Evolutionary conservation across 1,140 invertebrate species (phyloP), one percentile per base, ranked within the genome.

Genomic region (Pogonognathellus flavescens): DNA sequence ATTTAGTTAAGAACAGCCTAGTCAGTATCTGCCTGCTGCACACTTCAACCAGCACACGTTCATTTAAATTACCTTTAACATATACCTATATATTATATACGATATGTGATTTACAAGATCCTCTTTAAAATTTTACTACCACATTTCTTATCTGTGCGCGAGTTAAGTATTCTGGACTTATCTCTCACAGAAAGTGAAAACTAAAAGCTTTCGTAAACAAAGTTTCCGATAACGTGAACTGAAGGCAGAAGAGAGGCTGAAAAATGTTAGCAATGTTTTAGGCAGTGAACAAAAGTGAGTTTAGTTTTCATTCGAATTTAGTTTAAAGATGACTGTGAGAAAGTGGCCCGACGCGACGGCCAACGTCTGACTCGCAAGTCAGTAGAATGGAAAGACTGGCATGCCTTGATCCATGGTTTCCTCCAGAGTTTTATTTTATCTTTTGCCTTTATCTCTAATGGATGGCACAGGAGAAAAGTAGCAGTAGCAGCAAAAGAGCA

Each of bases 361-460:
- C 1, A 3, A 41, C 31, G 31, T 41, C 31, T 41, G 31, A 41
- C 31, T 41, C 31, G 31, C 31, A 41, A 41, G 31, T 41, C 31
- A 41, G 2, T 3, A 41, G 25, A 41, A 31, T 31, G n/a, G 70
- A 14, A 16, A 8, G 70, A 31, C n/a, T 18, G 70, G 70, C n/a
- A 25, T 50, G 25, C 14, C 70, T 76, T 76, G 70, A 76, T 76
- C 70, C 70, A 76, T 50, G 70, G 31, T 76, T 76, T 76, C 70
- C 70, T 76, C 70, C n/a, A 50, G 70, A 76, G 70, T 76, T 76
- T 76, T 76, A 76, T 76, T 76, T 41, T 76, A 76, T 76, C 70
- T 76, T 76, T 70, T 76, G 18, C 70, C 41, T 76, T 76, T 76
- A 76, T 76, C 70, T 76, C 41, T 41, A 76, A 76, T 76, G 70